phyloP scores from a whole-genome alignment of 1,140 invertebrate species.

The Schlechtendalia chinensis region DNA sequence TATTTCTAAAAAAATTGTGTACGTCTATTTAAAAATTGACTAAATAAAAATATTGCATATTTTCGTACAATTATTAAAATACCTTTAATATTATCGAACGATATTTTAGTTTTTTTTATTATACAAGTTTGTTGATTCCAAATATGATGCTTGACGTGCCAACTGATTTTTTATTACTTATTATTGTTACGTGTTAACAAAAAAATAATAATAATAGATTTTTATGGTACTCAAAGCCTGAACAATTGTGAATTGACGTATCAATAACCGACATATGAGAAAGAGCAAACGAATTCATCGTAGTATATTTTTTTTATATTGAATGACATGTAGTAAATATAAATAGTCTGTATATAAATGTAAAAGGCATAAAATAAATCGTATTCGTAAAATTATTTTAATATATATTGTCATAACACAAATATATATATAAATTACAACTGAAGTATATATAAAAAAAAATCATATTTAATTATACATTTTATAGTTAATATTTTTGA shows the following conservation, averaged over 20 bases:
- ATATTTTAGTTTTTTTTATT: conserved; percentile 3
- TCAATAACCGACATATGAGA: neutral
- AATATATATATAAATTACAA: too few relatives aligned
- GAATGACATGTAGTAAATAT: neutral
- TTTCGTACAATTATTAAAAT: neutral
- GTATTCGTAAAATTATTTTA: neutral
- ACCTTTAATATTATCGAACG: neutral
- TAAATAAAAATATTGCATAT: too few relatives aligned
- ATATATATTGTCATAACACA: neutral
- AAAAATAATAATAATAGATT: neutral
- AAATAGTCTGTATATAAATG: neutral
- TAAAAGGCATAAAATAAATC: neutral
- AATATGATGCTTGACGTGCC: neutral
- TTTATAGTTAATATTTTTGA: too few relatives aligned
- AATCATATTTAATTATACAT: too few relatives aligned
- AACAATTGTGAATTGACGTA: neutral
- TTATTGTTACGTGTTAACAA: neutral
- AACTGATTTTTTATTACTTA: conserved; percentile 25
- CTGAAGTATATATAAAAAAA: too few relatives aligned
- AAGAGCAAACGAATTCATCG: neutral
- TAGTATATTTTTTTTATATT: neutral
- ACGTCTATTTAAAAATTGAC: too few relatives aligned
- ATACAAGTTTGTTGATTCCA: neutral
- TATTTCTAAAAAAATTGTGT: neutral
- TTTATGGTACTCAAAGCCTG: neutral